Evolutionary conservation across 2,888 invertebrate genomes (phyloP).

Genomic region (Gibbula magus): DNA sequence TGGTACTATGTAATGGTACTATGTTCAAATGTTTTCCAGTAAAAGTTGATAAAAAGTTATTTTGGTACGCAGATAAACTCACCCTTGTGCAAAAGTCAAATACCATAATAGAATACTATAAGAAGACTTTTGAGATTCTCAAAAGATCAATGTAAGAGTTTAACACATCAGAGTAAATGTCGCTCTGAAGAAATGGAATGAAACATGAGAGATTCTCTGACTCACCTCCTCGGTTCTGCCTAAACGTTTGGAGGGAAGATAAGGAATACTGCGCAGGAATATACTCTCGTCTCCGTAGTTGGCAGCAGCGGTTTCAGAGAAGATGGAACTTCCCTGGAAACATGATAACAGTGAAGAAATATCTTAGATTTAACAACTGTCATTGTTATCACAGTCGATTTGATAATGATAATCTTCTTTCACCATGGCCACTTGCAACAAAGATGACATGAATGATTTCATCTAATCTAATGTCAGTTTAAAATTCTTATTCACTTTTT

Average conservation of each 20-base stretch:
- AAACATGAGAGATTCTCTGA: too few species aligned
- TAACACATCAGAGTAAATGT: too few species aligned
- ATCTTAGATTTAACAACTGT: not conserved
- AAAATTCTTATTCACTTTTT: not conserved
- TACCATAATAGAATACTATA: too few species aligned
- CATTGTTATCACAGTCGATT: not conserved
- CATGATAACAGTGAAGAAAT: not conserved
- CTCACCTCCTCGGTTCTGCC: constrained; percentile 76
- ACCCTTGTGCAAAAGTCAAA: too few species aligned
- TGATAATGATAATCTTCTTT: not conserved
- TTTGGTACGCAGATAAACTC: too few species aligned
- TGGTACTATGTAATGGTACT: too few species aligned
- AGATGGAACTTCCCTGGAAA: constrained; percentile 74
- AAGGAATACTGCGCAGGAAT: constrained; percentile 67
- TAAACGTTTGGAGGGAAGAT: constrained; percentile 74
- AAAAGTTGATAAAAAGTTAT: too few species aligned
- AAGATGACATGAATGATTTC: not conserved
- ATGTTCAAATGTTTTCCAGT: too few species aligned
- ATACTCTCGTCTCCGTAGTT: constrained; percentile 75
- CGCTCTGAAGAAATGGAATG: too few species aligned
- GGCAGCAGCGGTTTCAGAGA: constrained; percentile 77
- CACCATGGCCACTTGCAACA: not conserved
- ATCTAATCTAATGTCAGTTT: not conserved
- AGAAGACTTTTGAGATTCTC: too few species aligned
- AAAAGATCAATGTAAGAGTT: too few species aligned